These are phyloP conservation scores for Lates japonicus DNA, from an alignment of 2,797 vertebrate genomes.

Conservation along the genomic window DNA sequence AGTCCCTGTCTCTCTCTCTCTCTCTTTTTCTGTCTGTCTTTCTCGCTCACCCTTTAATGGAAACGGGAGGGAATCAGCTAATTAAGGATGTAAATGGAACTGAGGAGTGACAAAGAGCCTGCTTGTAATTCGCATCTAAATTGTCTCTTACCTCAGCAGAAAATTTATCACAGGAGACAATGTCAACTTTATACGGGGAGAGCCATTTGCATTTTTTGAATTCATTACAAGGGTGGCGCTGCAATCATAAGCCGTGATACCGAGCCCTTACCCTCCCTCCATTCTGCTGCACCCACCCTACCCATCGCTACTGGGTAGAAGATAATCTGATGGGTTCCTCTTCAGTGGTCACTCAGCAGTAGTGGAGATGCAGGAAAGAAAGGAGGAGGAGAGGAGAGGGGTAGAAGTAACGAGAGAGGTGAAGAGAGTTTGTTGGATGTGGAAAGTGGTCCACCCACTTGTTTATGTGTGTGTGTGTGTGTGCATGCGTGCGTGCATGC, in stretches of 20 bases:
- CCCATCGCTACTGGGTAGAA: conserved; percentile 73
- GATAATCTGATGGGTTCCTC: conserved; percentile 86
- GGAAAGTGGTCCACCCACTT: conserved; percentile 77
- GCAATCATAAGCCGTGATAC: conserved; percentile 81
- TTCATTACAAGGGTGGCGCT: conserved; percentile 84
- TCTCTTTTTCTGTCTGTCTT: conserved; percentile 45
- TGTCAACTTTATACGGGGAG: conserved; percentile 94
- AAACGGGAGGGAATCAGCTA: conserved; percentile 91
- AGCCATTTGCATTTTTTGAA: no score
- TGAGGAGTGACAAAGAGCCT: conserved; percentile 89
- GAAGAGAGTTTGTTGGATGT: conserved; percentile 72
- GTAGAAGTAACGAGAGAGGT: conserved; percentile 48
- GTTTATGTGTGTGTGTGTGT: conserved; percentile 61
- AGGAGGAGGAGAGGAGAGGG: conserved; percentile 21
- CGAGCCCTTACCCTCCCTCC: conserved; percentile 70
- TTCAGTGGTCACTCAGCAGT: conserved; percentile 82
- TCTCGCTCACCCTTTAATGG: conserved; percentile 86
- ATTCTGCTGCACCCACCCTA: conserved; percentile 63
- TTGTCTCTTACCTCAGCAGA: conserved; percentile 95
- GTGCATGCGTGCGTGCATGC: conserved; percentile 12
- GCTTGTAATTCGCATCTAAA: conserved; percentile 94
- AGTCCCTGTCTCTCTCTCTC: conserved; percentile 29
- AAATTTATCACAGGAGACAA: conserved; percentile 93
- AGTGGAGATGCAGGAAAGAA: conserved; percentile 54
- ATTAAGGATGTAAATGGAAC: conserved; percentile 95